Evolutionary conservation across 2,113 vertebrate species (phyloP).

Genomic region (Sporophila hypoxantha): DNA sequence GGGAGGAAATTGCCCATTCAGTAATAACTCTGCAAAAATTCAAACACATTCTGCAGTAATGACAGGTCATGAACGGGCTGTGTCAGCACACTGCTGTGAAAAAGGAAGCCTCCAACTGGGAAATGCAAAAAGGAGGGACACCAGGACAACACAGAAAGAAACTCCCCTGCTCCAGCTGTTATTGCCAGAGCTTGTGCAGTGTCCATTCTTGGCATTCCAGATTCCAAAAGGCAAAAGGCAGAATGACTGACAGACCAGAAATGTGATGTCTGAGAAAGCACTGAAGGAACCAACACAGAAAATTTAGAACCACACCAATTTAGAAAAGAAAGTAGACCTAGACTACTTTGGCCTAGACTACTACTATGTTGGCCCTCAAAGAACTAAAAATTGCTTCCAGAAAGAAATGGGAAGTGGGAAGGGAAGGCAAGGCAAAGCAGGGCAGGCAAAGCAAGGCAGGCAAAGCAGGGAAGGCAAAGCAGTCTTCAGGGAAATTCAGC

Average conservation of each 20-base stretch:
- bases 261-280: neutral
- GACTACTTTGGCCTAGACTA: too few species aligned
- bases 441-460: neutral
- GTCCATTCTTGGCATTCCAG: neutral
- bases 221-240: neutral
- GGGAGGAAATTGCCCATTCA: neutral
- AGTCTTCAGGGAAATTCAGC: neutral
- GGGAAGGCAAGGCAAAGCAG: neutral
- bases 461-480: neutral
- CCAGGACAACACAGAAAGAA: neutral
- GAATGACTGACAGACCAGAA: neutral
- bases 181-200: rapidly evolving
- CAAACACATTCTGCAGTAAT: neutral
- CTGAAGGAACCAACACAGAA: neutral
- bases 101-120: neutral
- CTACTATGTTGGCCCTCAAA: neutral
- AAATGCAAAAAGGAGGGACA: neutral
- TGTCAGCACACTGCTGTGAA: neutral
- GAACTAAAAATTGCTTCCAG: neutral
- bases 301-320: neutral
- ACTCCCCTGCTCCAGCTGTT: neutral
- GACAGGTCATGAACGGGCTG: neutral
- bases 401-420: neutral
- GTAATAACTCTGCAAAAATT: neutral
- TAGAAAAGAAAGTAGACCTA: neutral